Evolutionary conservation across 2,113 vertebrate genomes (phyloP), one percentile per base, ranked within the genome.

Genomic region (Erinaceus europaeus): DNA sequence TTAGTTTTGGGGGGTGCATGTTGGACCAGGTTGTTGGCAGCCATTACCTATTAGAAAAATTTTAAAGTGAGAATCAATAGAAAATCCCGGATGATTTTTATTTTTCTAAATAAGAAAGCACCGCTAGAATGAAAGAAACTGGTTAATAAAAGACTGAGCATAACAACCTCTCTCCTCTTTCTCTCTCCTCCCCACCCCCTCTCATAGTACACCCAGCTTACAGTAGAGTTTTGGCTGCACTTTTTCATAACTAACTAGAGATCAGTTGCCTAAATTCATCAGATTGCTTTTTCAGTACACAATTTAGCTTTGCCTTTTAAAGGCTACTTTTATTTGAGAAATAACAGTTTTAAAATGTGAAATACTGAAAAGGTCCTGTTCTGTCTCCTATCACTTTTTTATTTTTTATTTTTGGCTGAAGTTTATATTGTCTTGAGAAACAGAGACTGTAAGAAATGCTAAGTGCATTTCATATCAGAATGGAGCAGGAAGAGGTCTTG

Each of bases 61-160:
- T 88, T 88, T 90, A n/a, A 86, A 87, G 88, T 93, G 85, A 77
- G 79, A 87, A 67, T 15, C 9, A 18, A 82, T 29, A 67, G 34
- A 82, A 61, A 88, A 77, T 21, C 57, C 48, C 15, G 1, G 50
- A 61, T 67, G 48, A 50, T 71, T 94, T 93, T 92, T 75, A 93
- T 73, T 86, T 90, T 86, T 86, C 71, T 75, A 84, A 92, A 72
- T 88, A 92, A 89, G 91, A 97, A 97, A 95, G 97, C 96, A 96
- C 94, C 94, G 90, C 94, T 95, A 96, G 97, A 96, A 97, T 97
- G 95, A 97, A 97, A 97, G 97, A 97, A 97, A 97, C 96, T 46
- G 91, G 94, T 97, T 96, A 96, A 96, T 96, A 96, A 96, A 97
- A 96, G 97, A 59, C 96, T 95, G 94, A 78, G 91, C 93, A 92